Conservation (phyloP, 2,113 vertebrate species). For the Macaca nemestrina region DNA sequence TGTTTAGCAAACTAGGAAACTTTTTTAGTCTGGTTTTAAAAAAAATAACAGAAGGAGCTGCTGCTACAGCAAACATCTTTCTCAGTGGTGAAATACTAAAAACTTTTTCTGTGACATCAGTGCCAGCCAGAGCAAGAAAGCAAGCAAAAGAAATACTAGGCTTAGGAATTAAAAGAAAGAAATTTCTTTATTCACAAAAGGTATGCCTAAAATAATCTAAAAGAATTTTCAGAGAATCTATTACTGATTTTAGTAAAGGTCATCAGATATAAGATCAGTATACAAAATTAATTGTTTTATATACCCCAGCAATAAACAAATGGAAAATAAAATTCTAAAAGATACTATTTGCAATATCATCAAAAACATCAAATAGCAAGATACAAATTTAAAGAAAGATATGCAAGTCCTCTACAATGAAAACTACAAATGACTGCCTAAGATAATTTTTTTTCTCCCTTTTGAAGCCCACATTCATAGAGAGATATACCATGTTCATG, state of each 20-base stretch:
- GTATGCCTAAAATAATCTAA: not conserved
- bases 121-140: not conserved
- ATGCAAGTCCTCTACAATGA: not conserved
- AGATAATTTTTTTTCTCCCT: not conserved
- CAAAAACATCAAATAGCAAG: not conserved
- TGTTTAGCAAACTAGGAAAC: not conserved
- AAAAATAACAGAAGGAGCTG: not conserved
- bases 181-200: not conserved
- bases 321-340: not conserved
- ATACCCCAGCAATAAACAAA: not conserved
- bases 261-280: not conserved
- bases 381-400: not conserved
- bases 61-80: not conserved
- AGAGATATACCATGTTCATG: not conserved
- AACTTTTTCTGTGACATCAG: not conserved
- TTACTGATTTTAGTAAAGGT: not conserved
- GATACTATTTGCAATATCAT: not conserved
- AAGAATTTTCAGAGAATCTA: not conserved
- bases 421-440: not conserved
- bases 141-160: not conserved
- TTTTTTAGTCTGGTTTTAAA: not conserved
- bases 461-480: not conserved
- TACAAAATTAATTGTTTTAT: not conserved
- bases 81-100: not conserved
- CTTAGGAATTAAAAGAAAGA: not conserved